Evolutionary conservation across 1,140 invertebrate genomes (phyloP).

Genomic region (Prorops nasuta): DNA sequence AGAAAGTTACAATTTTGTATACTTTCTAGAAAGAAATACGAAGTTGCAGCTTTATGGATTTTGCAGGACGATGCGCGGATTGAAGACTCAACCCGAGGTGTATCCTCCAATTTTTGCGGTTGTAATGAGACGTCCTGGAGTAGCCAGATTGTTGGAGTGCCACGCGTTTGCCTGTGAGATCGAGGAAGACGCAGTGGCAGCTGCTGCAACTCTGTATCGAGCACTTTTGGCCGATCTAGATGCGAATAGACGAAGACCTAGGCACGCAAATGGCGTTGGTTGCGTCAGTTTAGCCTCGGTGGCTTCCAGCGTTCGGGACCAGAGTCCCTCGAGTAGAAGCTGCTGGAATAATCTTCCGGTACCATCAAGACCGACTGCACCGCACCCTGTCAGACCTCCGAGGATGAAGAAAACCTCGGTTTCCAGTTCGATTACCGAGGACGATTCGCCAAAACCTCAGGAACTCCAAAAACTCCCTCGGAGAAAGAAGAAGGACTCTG

Average conservation of each 20-base stretch:
- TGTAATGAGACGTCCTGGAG: conserved; percentile 79
- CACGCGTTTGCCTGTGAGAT: conserved; percentile 87
- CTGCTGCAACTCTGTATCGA: conserved; percentile 85
- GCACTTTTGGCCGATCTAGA: conserved; percentile 80
- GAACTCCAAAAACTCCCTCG: conserved; percentile 28
- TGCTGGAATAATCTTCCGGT: conserved; percentile 9
- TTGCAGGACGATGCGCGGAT: conserved; percentile 45
- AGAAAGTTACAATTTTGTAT: no score
- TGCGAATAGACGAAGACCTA: conserved; percentile 55
- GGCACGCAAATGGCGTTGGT: conserved; percentile 70
- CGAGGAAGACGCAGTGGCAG: conserved; percentile 85
- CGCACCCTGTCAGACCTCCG: conserved; percentile 48
- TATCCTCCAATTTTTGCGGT: conserved; percentile 88
- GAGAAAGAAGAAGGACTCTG: conserved; percentile 42
- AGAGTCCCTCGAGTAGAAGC: conserved; percentile 7
- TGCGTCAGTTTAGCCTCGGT: conserved; percentile 64
- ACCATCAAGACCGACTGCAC: conserved; percentile 7
- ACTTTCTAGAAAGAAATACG: no score
- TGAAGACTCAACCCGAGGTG: conserved; percentile 45
- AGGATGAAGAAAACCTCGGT: conserved; percentile 46
- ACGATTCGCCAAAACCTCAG: conserved; percentile 14
- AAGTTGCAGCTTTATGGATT: no score
- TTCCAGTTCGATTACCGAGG: conserved; percentile 37
- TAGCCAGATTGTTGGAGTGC: conserved; percentile 79
- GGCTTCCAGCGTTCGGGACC: conserved; percentile 53